These are phyloP conservation scores for Sylvilagus floridanus DNA, from an alignment of 2,797 vertebrate genomes.

Conservation along the genomic window DNA sequence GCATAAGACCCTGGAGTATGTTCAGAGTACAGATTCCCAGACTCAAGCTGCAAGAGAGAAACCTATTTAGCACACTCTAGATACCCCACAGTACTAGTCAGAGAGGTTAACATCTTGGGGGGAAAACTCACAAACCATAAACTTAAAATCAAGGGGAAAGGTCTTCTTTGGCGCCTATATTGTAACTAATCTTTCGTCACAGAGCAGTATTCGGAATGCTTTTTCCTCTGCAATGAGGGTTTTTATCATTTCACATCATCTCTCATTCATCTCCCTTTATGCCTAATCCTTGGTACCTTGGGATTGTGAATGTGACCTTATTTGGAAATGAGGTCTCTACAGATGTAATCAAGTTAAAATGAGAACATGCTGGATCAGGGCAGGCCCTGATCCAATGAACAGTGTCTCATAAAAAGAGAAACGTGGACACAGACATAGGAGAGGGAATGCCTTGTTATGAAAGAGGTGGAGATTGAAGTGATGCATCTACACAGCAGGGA, in stretches of 20 bases:
- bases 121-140: neutral
- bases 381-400: neutral
- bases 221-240: neutral
- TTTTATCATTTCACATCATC: constrained; percentile 22
- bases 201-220: neutral
- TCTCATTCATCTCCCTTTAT: neutral
- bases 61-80: neutral
- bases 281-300: neutral
- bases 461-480: neutral
- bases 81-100: neutral
- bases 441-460: neutral
- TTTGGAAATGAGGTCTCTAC: constrained; percentile 45
- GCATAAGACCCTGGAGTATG: constrained; percentile 15
- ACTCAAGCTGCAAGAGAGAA: neutral
- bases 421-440: constrained; percentile 15
- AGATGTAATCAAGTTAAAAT: constrained; percentile 56
- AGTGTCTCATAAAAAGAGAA: neutral
- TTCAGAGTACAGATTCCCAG: neutral
- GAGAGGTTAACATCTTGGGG: neutral
- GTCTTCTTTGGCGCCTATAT: constrained; percentile 19
- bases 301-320: neutral
- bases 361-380: constrained; percentile 1
- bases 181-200: constrained; percentile 44
- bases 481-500: neutral
- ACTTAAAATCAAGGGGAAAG: neutral